Evolutionary conservation across 2,888 invertebrate species (phyloP), one percentile per base, ranked within the genome.

Genomic region (Dryomyza anilis): DNA sequence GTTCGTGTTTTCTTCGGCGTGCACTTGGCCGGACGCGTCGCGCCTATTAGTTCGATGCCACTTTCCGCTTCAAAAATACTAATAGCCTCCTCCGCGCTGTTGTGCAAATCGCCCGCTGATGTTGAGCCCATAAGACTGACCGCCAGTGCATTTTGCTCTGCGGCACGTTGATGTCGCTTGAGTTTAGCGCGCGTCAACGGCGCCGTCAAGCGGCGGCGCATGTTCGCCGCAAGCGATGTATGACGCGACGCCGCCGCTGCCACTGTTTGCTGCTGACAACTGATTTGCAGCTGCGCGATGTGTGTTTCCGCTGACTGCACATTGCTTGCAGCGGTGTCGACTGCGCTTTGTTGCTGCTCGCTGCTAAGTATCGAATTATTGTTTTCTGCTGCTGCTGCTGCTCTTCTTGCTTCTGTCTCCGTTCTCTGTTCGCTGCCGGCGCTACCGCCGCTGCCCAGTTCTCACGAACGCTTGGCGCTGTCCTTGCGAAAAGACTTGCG

Each of bases 401-500:
- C 68, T 66, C 64, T 64, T 67, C 58, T 67, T 36, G 30, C 5
- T 58, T 52, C 64, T 64, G 36, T 53, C 14, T 63, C 69, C 63
- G 39, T 64, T 59, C 69, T 58, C 67, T 67, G 65, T 72, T 65
- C 70, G 70, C 68, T 65, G 66, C 67, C 71, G 67, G 69, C 66
- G 68, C 69, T 65, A 64, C 66, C 67, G 60, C 67, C 39, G 64
- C 59, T 67, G 58, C 69, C 72, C 62, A 65, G 72, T 63, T 72
- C 79, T 81, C 81, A 81, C 72, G 81, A 81, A 2, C 81, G 80
- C 61, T 81, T 81, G 48, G 76, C 74, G 53, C 73, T 80, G 65
- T 82, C 83, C 77, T 81, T 83, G 71, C 87, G 86, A 78, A 91
- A 83, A 67, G 90, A 89, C 69, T 88, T 86, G 79, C 90, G 89